Percentiles rank a stretch among this genome's conserved stretches.
Conservation (phyloP, 2,113 vertebrate species). For the Aphyosemion australe region DNA sequence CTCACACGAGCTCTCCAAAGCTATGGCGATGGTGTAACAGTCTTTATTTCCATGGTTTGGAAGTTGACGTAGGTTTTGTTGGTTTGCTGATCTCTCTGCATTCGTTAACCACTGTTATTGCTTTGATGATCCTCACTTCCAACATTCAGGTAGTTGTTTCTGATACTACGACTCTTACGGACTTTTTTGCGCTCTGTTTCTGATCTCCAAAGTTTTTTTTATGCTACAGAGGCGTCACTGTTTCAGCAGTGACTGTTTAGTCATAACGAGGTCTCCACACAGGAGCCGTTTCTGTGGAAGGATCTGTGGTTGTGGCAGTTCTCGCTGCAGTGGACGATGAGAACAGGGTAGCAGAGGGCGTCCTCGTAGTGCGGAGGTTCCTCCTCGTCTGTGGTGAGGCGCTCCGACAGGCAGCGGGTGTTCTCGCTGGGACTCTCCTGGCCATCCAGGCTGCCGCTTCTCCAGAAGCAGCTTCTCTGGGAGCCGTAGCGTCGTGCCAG, state of each 20-base stretch:
- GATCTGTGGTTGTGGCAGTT: slow-evolving; percentile 93
- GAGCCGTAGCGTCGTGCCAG: slow-evolving; percentile 90
- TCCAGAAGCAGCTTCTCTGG: slow-evolving; percentile 90
- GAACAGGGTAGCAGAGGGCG: slow-evolving; percentile 91
- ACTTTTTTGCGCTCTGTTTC: slow-evolving; percentile 14
- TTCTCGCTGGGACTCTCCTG: slow-evolving; percentile 91
- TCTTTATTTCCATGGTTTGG: slow-evolving; percentile 44
- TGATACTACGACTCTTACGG: slow-evolving; percentile 5
- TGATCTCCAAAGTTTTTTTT: slow-evolving; percentile 26
- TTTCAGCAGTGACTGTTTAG: slow-evolving; percentile 3
- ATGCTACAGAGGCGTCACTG: slow-evolving; percentile 50
- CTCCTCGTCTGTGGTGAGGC: slow-evolving; percentile 83
- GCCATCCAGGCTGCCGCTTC: slow-evolving; percentile 86
- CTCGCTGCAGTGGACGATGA: slow-evolving; percentile 95
- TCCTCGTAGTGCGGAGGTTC: slow-evolving; percentile 93
- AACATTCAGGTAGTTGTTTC: slow-evolving; percentile 38
- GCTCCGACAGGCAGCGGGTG: slow-evolving; percentile 88
- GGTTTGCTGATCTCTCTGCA: not conserved
- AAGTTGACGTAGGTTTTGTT: slow-evolving; percentile 7
- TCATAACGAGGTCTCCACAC: slow-evolving; percentile 97
- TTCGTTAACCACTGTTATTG: slow-evolving; percentile 54
- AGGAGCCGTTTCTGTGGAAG: slow-evolving; percentile 92
- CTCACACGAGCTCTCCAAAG: slow-evolving; percentile 28
- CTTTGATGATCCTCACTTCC: slow-evolving; percentile 67
- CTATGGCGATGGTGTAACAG: slow-evolving; percentile 60